Evolutionary conservation across 1,140 invertebrate genomes (phyloP).

Genomic region (Meloidogyne exigua): DNA sequence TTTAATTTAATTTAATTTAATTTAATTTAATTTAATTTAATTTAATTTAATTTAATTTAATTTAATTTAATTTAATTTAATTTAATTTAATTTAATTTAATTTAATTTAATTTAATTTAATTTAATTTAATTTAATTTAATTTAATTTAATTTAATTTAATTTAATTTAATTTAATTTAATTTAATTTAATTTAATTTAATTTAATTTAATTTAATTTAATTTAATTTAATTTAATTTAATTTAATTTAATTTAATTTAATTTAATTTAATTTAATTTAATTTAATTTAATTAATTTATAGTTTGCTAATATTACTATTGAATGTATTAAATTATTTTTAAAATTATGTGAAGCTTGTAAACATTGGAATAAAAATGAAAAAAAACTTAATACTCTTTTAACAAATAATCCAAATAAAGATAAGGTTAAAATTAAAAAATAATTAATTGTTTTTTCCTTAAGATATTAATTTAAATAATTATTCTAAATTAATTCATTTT

Average conservation of each 20-base stretch:
- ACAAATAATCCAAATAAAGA: slow-evolving; percentile 11
- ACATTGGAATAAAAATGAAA: slow-evolving; percentile 20
- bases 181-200: background rate
- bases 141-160: background rate
- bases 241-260: background rate
- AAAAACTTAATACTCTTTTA: slow-evolving; percentile 4
- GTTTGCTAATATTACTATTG: slow-evolving; percentile 22
- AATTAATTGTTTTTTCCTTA: too few relatives aligned
- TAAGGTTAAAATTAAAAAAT: background rate
- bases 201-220: background rate
- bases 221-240: background rate
- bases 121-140: background rate
- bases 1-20: background rate
- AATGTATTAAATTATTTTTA: slow-evolving; percentile 13
- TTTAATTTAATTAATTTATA: background rate
- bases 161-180: background rate
- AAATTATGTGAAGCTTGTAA: slow-evolving; percentile 3
- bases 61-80: background rate
- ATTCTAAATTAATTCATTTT: too few relatives aligned
- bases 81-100: background rate
- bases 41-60: background rate
- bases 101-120: background rate
- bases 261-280: background rate
- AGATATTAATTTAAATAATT: too few relatives aligned
- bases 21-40: background rate